Percentiles rank a stretch among this genome's conserved stretches.
These are phyloP conservation scores for Hydrotaea diabolus DNA, from an alignment of 2,888 invertebrate species.

Conservation along the genomic window DNA sequence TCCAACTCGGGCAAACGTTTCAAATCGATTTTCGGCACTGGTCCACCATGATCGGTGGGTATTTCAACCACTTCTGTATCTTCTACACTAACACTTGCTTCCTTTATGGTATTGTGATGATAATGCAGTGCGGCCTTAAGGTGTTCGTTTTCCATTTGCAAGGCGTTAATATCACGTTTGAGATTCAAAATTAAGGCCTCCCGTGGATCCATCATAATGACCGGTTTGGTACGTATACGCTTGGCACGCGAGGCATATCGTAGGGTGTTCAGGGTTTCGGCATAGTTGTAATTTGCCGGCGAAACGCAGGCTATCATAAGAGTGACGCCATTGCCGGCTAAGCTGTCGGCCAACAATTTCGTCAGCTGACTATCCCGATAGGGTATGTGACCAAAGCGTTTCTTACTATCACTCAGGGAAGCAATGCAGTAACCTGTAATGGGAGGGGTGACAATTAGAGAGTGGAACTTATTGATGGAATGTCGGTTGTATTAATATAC, in stretches of 20 bases:
- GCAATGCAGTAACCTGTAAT: conserved; percentile 94
- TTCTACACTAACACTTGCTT: conserved; percentile 41
- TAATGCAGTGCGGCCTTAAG: conserved; percentile 88
- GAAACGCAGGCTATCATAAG: conserved; percentile 98
- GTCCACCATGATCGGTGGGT: conserved; percentile 65
- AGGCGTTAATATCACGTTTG: conserved; percentile 91
- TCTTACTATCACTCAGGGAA: conserved; percentile 91
- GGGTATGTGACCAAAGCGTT: conserved; percentile 92
- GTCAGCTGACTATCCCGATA: conserved; percentile 97
- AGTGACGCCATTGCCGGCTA: conserved; percentile 96
- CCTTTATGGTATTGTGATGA: conserved; percentile 82
- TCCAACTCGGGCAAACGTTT: conserved; percentile 89
- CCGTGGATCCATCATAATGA: conserved; percentile 96
- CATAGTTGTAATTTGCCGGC: conserved; percentile 91
- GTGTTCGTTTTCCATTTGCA: conserved; percentile 94
- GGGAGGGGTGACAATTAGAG: conserved; percentile 48
- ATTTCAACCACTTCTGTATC: conserved; percentile 47
- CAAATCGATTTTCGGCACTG: conserved; percentile 85
- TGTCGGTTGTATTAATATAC: conserved; percentile 81
- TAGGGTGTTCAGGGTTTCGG: conserved; percentile 94
- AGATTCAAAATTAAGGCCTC: conserved; percentile 94
- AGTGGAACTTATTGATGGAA: background rate
- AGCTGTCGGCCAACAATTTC: conserved; percentile 94
- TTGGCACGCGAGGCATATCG: conserved; percentile 96
- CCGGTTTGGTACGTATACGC: conserved; percentile 94